Conservation (phyloP, 37 sponge, comb jelly and placozoan species). For the Oopsacas minuta region DNA sequence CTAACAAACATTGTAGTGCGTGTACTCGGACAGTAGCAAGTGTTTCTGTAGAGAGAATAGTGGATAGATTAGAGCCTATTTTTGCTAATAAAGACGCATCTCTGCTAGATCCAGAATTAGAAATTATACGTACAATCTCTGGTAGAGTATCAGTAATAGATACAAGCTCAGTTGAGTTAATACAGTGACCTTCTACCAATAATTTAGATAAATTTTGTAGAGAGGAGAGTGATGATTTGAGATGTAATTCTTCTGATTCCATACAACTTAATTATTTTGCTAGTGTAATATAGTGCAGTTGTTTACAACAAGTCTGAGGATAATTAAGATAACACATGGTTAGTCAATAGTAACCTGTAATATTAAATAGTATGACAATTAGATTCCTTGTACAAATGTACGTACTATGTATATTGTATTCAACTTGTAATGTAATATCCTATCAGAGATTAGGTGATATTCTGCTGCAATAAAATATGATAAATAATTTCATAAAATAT, state of each 20-base stretch:
- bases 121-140: background rate
- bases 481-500: no score
- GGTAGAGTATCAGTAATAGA: background rate
- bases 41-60: background rate
- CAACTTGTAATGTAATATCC: no score
- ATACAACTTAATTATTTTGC: no score
- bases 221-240: background rate
- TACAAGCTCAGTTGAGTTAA: background rate
- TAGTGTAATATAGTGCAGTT: no score
- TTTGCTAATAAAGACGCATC: background rate
- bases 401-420: no score
- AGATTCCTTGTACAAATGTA: no score
- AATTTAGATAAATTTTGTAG: background rate
- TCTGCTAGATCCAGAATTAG: background rate
- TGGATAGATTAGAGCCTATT: background rate
- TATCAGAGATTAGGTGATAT: no score
- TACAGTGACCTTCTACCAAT: background rate
- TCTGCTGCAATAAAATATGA: no score
- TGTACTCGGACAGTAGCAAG: background rate
- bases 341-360: no score
- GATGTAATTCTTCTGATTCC: background rate
- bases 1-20: background rate
- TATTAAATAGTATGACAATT: no score
- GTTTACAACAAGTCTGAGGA: no score
- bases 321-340: no score